Evolutionary conservation across 2,888 invertebrate genomes (phyloP).

Genomic region (Clanis bilineata): DNA sequence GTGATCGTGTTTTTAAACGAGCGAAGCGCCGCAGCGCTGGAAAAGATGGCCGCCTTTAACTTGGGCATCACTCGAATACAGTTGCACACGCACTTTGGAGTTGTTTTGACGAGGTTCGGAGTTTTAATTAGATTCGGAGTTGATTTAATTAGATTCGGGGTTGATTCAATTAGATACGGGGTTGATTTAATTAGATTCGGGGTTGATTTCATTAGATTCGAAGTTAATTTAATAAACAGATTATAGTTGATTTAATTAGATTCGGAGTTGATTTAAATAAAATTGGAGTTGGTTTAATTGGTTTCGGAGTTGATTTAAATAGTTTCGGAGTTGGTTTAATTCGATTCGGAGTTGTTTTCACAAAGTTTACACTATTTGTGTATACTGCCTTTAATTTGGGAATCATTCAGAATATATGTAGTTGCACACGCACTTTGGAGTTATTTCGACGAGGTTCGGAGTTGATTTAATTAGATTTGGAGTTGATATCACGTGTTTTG

Average conservation of each 20-base stretch:
- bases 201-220: slow-evolving; percentile 27
- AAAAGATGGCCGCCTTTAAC: slow-evolving; percentile 40
- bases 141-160: slow-evolving; percentile 39
- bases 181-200: slow-evolving; percentile 39
- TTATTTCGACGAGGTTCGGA: slow-evolving; percentile 38
- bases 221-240: no score
- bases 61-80: slow-evolving; percentile 40
- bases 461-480: no score
- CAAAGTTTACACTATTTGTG: neutral
- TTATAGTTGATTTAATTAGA: slow-evolving; percentile 38
- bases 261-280: slow-evolving; percentile 29
- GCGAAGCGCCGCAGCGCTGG: slow-evolving; percentile 37
- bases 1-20: slow-evolving; percentile 28
- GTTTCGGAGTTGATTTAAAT: slow-evolving; percentile 30
- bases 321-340: slow-evolving; percentile 37
- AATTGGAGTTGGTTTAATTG: slow-evolving; percentile 38
- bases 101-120: slow-evolving; percentile 39
- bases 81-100: slow-evolving; percentile 40
- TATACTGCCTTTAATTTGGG: slow-evolving; percentile 38
- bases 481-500: slow-evolving; percentile 37
- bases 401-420: slow-evolving; percentile 36
- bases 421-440: slow-evolving; percentile 39
- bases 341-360: slow-evolving; percentile 32
- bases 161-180: slow-evolving; percentile 28
- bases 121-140: slow-evolving; percentile 29